Evolutionary conservation across 2,888 invertebrate species (phyloP), one percentile per base, ranked within the genome.

Genomic region (Crioceris asparagi): DNA sequence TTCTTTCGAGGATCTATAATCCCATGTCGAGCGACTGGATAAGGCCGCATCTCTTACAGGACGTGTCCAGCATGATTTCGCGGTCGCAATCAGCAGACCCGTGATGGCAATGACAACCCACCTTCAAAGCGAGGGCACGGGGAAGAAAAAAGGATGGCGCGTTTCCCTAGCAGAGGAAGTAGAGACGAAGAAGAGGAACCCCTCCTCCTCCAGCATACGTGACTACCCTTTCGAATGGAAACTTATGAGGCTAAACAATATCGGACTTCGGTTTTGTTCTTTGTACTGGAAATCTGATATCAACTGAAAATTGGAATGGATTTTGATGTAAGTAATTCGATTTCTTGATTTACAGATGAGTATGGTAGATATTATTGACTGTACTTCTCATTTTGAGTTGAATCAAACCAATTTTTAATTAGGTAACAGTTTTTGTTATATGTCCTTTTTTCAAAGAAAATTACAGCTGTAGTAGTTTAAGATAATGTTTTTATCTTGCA

Each of bases 61-160:
- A 63, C 62, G 61, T 62, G 62, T 59, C 56, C 61, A 49, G 62
- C 63, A 62, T 62, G 55, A 47, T 54, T 53, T 55, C 55, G 53
- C 45, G 50, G 51, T 53, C 55, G 58, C 61, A 62, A 61, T 61
- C 61, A 61, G 57, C 53, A 51, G 52, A 41, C 51, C 51, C 58
- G 61, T 61, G 61, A 61, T 59, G 57, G 52, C 55, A 61, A 60
- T 61, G 57, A 57, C 57, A 60, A 60, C n/a, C n/a, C n/a, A n/a
- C n/a, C n/a, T n/a, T n/a, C n/a, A n/a, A n/a, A n/a, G n/a, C n/a
- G n/a, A n/a, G n/a, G n/a, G n/a, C n/a, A n/a, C n/a, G n/a, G n/a
- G n/a, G n/a, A n/a, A n/a, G n/a, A n/a, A n/a, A n/a, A n/a, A n/a
- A n/a, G n/a, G n/a, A n/a, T n/a, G n/a, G n/a, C n/a, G n/a, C n/a